These are phyloP conservation scores for Disparrhopalites patrizii DNA, from an alignment of 2,888 invertebrate genomes.

Conservation along the genomic window DNA sequence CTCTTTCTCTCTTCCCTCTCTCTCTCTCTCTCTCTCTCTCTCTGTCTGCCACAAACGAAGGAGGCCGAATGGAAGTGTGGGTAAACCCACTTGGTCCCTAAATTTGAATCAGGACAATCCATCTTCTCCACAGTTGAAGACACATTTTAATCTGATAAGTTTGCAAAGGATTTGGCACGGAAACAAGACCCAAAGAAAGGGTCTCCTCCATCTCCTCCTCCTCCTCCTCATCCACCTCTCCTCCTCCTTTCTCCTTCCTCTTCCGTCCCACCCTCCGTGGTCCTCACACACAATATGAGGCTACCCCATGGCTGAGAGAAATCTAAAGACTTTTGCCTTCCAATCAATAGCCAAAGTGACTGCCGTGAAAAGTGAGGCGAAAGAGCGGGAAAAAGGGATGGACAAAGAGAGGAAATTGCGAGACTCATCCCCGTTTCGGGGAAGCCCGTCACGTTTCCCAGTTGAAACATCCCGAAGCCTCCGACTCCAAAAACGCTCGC, in stretches of 20 bases:
- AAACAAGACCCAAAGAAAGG: slow-evolving; percentile 14
- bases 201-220: not conserved
- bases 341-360: slow-evolving; percentile 20
- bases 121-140: slow-evolving; percentile 25
- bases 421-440: no score
- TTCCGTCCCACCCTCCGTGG: not conserved
- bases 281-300: no score
- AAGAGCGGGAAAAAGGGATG: slow-evolving; percentile 5
- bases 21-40: no score
- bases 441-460: no score
- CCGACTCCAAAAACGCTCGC: no score
- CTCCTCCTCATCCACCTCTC: not conserved
- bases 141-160: slow-evolving; percentile 30
- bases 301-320: no score
- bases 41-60: no score
- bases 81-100: slow-evolving; percentile 17
- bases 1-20: not conserved
- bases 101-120: slow-evolving; percentile 27
- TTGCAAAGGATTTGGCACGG: slow-evolving; percentile 27
- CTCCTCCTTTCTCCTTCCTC: not conserved
- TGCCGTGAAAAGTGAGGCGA: not conserved
- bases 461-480: no score
- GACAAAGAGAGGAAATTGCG: not conserved
- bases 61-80: no score
- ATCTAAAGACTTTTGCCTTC: not conserved